phyloP scores from a whole-genome alignment of 2,797 vertebrate genomes.

The Hirundo rustica region DNA sequence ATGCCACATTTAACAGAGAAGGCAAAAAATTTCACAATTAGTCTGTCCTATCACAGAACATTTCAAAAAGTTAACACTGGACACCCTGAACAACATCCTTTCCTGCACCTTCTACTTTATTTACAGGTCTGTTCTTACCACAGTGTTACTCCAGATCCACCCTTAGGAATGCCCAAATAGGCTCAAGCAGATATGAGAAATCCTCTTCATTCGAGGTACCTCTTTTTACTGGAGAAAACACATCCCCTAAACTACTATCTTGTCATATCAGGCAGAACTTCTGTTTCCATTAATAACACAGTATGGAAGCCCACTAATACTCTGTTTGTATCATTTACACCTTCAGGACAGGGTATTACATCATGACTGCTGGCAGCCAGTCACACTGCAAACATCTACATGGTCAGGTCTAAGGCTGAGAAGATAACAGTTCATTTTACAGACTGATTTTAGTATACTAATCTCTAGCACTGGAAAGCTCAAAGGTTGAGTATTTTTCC shows the following conservation, averaged over 20 bases:
- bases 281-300: background rate
- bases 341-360: background rate
- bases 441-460: background rate
- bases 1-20: background rate
- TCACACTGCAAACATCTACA: background rate
- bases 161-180: background rate
- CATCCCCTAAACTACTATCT: background rate
- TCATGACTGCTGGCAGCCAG: background rate
- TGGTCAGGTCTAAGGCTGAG: background rate
- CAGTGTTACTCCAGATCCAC: background rate
- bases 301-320: background rate
- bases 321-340: background rate
- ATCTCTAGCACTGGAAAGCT: background rate
- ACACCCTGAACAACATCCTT: background rate
- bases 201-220: accelerated
- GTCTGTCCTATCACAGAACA: background rate
- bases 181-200: background rate
- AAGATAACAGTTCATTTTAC: background rate
- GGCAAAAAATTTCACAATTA: background rate
- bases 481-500: background rate
- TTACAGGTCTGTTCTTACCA: background rate
- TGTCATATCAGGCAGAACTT: background rate
- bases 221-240: background rate
- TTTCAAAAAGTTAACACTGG: background rate
- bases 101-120: background rate